Evolutionary conservation across 2,797 vertebrate species (phyloP), one percentile per base, ranked within the genome.

Genomic region (Muscicapa comitata): DNA sequence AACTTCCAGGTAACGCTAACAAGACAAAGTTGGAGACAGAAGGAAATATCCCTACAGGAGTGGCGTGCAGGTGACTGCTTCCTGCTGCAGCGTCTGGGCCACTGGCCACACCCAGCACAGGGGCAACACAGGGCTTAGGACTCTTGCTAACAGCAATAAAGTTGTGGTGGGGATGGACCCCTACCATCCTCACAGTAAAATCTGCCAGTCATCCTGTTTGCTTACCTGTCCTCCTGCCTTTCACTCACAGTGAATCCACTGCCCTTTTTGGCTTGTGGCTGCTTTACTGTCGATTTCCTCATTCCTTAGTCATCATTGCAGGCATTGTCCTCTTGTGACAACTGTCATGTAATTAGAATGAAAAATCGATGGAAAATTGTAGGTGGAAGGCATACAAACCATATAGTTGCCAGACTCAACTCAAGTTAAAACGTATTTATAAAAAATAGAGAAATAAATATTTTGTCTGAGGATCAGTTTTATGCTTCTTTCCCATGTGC

Each of bases 81-180:
- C 76, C 86, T 81, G 45, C 65, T 74, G 65, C 62, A 33, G 55
- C 0, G 0, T 0, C 47, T 47, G 47, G 31, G 51, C 33, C 73
- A 59, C 24, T 2, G 1, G 43, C 43, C 7, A 2, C 31, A 23
- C 14, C 2, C 2, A 5, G 0, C 42, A 9, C 1, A 1, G 51
- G 53, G 17, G 14, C 2, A 6, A 20, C 45, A 50, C 3, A 38
- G 10, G 40, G 37, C 29, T 68, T 25, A 18, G 31, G 43, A 43
- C 28, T 29, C 33, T 33, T 80, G 26, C 35, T 70, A 88, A 40
- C 13, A 80, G 38, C 40, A 57, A 10, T 63, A 11, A 57, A 42
- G 15, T 10, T 5, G 0, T 50, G n/a, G 20, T 75, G 80, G n/a
- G 24, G 29, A 25, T 61, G 42, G 48, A 65, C 19, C 17, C 13